Conservation (phyloP, 2,888 invertebrate species). For the Eupithecia tripunctaria region DNA sequence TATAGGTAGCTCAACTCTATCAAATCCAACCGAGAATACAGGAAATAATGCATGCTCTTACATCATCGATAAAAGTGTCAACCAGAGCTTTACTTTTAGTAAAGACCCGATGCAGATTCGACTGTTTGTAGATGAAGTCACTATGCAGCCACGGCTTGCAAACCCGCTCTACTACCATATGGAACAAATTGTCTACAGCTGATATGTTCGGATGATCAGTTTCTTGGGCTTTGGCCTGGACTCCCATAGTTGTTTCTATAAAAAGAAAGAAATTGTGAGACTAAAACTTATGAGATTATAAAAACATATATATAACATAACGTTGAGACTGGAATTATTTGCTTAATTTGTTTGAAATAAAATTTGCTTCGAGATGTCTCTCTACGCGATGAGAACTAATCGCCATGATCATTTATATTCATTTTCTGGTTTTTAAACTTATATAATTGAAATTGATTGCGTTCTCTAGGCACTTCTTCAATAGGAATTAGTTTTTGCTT, state of each 20-base stretch:
- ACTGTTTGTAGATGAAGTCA: neutral
- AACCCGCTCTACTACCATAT: neutral
- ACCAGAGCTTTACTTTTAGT: neutral
- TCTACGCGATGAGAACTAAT: too few species aligned
- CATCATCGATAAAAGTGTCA: neutral
- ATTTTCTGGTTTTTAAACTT: neutral
- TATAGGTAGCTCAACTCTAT: neutral
- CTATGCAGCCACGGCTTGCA: neutral
- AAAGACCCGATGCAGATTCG: neutral
- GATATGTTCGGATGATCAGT: neutral
- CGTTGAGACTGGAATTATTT: too few species aligned
- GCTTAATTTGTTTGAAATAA: too few species aligned
- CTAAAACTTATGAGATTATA: too few species aligned
- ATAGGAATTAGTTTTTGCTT: too few species aligned
- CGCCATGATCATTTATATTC: neutral
- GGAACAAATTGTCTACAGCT: neutral
- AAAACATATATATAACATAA: too few species aligned
- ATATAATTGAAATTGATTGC: neutral
- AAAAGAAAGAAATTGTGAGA: neutral
- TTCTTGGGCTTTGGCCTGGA: constrained; percentile 2
- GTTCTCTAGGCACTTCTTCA: neutral
- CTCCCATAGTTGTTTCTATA: constrained; percentile 3
- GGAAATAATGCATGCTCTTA: neutral
- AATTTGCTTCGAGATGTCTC: too few species aligned
- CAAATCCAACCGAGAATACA: neutral